A percentile compares a stretch with the other conserved stretches of the same genome.
Evolutionary conservation across 2,888 invertebrate species (phyloP).

Genomic region (Tenthredo livida): DNA sequence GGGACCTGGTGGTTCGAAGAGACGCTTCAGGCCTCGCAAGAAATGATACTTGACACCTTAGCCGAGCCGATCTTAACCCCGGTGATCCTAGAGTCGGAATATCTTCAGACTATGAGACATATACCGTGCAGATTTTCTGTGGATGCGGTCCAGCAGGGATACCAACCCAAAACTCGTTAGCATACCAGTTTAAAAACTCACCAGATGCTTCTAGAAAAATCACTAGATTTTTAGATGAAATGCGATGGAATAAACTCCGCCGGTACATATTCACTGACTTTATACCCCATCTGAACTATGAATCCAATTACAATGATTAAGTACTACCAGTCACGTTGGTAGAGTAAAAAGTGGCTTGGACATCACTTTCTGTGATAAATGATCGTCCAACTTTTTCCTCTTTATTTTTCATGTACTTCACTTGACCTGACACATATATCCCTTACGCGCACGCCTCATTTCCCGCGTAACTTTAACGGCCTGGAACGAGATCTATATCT

Average conservation of each 20-base stretch:
- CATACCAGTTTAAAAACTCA: too few relatives aligned
- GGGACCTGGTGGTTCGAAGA: constrained; percentile 1
- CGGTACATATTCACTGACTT: neutral
- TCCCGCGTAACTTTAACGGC: neutral
- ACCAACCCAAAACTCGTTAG: too few relatives aligned
- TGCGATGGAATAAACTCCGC: neutral
- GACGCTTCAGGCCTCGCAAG: constrained; percentile 26
- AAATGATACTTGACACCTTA: constrained; percentile 31
- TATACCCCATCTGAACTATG: neutral
- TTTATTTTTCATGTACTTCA: neutral
- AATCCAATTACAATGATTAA: neutral
- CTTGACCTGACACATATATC: constrained; percentile 3
- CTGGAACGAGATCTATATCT: neutral
- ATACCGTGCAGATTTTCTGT: too few relatives aligned
- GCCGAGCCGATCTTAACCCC: constrained; percentile 34
- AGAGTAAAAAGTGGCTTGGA: neutral
- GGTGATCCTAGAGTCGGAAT: neutral
- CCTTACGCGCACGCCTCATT: neutral
- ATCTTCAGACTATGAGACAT: neutral
- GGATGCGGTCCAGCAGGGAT: too few relatives aligned
- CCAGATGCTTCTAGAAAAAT: too few relatives aligned
- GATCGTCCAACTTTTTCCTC: neutral
- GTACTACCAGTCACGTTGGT: neutral
- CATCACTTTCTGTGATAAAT: neutral
- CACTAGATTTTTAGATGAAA: too few relatives aligned